A percentile compares a stretch with the other conserved stretches of the same genome.
These are phyloP conservation scores for Hoplostethus mediterraneus DNA, from an alignment of 2,797 vertebrate species.

Conservation along the genomic window DNA sequence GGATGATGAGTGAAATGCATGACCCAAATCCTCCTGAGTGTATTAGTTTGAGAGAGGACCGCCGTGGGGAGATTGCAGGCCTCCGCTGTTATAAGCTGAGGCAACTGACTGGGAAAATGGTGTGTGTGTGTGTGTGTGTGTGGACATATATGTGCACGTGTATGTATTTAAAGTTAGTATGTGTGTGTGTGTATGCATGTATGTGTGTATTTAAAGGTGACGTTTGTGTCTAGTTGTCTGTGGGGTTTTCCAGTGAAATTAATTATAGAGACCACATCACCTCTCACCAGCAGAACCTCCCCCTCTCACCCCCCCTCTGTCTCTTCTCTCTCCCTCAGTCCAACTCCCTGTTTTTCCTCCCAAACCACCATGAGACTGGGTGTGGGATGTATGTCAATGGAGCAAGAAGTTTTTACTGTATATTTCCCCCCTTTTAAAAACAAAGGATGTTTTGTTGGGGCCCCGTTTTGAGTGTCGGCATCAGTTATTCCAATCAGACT, in stretches of 20 bases:
- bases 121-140: slow-evolving; percentile 15
- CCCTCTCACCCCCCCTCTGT: not conserved
- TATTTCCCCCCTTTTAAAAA: slow-evolving; percentile 76
- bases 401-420: slow-evolving; percentile 53
- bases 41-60: slow-evolving; percentile 54
- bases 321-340: not conserved
- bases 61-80: slow-evolving; percentile 27
- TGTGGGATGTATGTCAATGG: slow-evolving; percentile 39
- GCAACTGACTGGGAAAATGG: not conserved
- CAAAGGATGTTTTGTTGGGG: slow-evolving; percentile 82
- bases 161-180: slow-evolving; percentile 27
- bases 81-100: slow-evolving; percentile 27
- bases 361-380: slow-evolving; percentile 33
- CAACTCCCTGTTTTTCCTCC: slow-evolving; percentile 31
- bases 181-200: slow-evolving; percentile 17
- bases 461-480: slow-evolving; percentile 69
- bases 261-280: slow-evolving; percentile 53
- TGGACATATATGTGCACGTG: slow-evolving; percentile 23
- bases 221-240: slow-evolving; percentile 49
- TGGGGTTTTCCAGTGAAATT: slow-evolving; percentile 50
- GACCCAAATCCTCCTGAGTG: slow-evolving; percentile 58
- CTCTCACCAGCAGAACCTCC: slow-evolving; percentile 51
- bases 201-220: slow-evolving; percentile 48
- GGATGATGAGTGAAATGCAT: slow-evolving; percentile 61
- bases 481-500: slow-evolving; percentile 84